phyloP scores from a whole-genome alignment of 2,888 invertebrate species.

The Ditylenchus weischeri region DNA sequence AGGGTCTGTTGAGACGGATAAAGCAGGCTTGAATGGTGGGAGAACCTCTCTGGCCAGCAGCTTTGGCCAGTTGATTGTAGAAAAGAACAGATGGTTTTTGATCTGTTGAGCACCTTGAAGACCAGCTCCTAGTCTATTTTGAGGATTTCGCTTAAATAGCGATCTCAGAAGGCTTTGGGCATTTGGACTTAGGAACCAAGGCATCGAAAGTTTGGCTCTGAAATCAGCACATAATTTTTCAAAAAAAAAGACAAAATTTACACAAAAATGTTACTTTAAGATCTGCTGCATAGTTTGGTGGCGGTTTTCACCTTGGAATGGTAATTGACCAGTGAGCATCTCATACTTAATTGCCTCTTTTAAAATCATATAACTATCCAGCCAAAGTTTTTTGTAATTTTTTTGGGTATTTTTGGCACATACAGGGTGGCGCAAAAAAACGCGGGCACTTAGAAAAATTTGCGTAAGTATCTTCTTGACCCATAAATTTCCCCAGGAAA shows the following conservation, averaged over 20 bases:
- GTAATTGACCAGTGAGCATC: constrained; percentile 95
- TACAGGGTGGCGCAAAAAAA: no score
- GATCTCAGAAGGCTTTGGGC: constrained; percentile 89
- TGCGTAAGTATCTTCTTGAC: no score
- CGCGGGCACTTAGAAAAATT: no score
- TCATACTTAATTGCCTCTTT: constrained; percentile 71
- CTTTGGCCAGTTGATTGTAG: constrained; percentile 87
- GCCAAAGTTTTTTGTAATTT: no score
- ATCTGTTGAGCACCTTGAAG: constrained; percentile 71
- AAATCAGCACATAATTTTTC: not conserved
- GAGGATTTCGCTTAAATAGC: constrained; percentile 92
- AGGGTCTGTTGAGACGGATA: constrained; percentile 78
- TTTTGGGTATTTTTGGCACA: no score
- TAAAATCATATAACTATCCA: no score
- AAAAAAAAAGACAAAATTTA: not conserved
- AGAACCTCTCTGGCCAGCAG: constrained; percentile 77
- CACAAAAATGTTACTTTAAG: constrained; percentile 67
- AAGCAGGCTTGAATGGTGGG: constrained; percentile 78
- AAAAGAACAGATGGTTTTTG: constrained; percentile 88
- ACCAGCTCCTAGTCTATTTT: constrained; percentile 70
- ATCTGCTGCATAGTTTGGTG: constrained; percentile 99
- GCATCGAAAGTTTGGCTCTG: constrained; percentile 92
- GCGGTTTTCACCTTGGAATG: constrained; percentile 86
- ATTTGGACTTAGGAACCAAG: constrained; percentile 88
- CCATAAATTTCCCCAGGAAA: no score